A percentile compares a stretch with the other conserved stretches of the same genome.
phyloP scores from a whole-genome alignment of 2,888 invertebrate species.

The Athetis lepigone region DNA sequence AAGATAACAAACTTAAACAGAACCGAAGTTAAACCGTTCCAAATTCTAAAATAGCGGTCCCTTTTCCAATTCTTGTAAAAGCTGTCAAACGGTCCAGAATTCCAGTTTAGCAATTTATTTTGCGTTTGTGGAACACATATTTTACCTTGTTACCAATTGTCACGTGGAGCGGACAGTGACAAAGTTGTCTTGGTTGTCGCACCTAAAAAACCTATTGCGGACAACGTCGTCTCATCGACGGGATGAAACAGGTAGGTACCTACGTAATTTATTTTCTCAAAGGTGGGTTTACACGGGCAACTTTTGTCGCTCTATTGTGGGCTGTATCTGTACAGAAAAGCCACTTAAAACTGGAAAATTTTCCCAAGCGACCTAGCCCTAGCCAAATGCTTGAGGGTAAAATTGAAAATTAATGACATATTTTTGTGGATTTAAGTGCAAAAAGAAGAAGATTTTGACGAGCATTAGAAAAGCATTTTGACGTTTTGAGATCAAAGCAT shows the following conservation, averaged over 20 bases:
- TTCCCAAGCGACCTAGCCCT: no score
- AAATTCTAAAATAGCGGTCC: conserved; percentile 14
- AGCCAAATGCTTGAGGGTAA: no score
- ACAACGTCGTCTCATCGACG: conserved; percentile 70
- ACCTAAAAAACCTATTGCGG: conserved; percentile 68
- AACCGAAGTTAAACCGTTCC: conserved; percentile 6
- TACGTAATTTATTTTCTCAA: conserved; percentile 80
- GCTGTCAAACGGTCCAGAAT: conserved; percentile 6
- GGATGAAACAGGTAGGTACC: conserved; percentile 77
- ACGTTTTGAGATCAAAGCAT: no score
- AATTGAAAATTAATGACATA: no score
- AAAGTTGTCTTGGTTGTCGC: conserved; percentile 69
- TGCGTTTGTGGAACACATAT: conserved; percentile 49
- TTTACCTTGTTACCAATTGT: conserved; percentile 56
- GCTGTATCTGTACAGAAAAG: no score
- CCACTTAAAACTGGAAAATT: no score
- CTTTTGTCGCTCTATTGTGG: conserved; percentile 1
- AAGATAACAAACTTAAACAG: conserved; percentile 7
- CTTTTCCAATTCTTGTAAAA: conserved; percentile 35
- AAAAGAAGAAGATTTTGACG: no score
- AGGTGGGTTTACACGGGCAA: conserved; percentile 9
- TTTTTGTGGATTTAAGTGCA: no score
- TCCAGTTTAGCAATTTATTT: conserved; percentile 42
- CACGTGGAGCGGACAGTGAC: conserved; percentile 68
- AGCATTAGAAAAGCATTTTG: no score